phyloP scores from a whole-genome alignment of 2,113 vertebrate genomes.

The Pseudopipra pipra region DNA sequence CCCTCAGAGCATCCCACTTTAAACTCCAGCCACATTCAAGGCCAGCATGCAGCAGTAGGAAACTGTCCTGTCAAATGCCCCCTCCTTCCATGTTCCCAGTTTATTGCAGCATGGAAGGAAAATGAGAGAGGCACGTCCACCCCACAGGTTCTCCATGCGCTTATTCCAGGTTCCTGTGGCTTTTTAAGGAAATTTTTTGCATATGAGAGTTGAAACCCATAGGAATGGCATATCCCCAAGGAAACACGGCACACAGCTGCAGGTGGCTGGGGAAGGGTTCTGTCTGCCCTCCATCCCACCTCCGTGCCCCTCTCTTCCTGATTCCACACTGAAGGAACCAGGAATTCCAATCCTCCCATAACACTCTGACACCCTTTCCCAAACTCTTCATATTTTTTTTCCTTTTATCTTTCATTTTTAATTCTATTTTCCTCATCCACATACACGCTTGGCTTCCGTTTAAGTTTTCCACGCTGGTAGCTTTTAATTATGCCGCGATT shows the following conservation, averaged over 20 bases:
- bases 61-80: background rate
- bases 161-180: background rate
- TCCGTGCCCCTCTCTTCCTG: rapidly evolving
- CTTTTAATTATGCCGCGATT: constrained; percentile 54
- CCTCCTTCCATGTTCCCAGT: background rate
- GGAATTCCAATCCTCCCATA: background rate
- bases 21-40: rapidly evolving
- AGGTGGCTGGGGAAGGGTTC: background rate
- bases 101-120: background rate
- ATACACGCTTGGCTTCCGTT: constrained; percentile 5
- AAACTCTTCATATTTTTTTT: background rate
- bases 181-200: background rate
- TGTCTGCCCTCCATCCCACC: background rate
- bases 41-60: background rate
- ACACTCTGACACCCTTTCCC: background rate
- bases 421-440: background rate
- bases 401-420: background rate
- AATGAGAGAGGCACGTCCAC: background rate
- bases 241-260: background rate
- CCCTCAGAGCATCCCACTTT: background rate
- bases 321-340: background rate
- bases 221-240: background rate
- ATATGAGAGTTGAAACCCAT: background rate
- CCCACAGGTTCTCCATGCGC: rapidly evolving
- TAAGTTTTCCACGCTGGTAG: constrained; percentile 25